Evolutionary conservation across 1,140 invertebrate species (phyloP).

Genomic region (Aphis gossypii): DNA sequence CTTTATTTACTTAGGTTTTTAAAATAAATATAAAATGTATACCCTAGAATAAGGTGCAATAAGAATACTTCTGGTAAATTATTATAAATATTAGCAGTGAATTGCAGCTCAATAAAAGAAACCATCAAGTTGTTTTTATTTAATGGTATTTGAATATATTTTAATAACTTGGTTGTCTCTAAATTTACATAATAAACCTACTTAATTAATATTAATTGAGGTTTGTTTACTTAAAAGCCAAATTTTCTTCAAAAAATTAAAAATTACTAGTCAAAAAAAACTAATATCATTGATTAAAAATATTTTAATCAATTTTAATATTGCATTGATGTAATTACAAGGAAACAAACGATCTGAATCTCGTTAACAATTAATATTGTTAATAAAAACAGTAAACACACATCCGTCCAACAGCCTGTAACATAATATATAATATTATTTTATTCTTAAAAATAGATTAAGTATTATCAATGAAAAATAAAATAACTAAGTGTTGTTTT

Average conservation of each 20-base stretch:
- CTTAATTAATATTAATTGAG: no score
- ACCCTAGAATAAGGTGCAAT: no score
- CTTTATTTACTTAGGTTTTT: background rate
- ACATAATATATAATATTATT: background rate
- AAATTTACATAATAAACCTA: no score
- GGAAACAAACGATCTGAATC: no score
- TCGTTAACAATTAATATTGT: background rate
- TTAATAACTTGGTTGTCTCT: background rate
- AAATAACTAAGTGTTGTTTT: background rate
- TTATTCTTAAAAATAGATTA: background rate
- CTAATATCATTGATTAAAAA: no score
- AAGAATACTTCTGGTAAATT: background rate
- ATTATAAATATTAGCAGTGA: background rate
- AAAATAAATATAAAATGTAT: background rate
- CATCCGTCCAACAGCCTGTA: background rate
- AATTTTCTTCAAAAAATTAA: no score
- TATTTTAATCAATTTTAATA: no score
- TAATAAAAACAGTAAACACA: no score
- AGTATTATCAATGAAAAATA: background rate
- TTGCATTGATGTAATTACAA: no score
- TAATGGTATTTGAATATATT: background rate
- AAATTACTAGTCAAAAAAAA: background rate
- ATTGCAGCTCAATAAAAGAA: background rate
- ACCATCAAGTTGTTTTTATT: background rate
- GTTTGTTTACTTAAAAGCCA: no score